phyloP scores from a whole-genome alignment of 2,797 vertebrate genomes.

The Hafferia zeledoni region DNA sequence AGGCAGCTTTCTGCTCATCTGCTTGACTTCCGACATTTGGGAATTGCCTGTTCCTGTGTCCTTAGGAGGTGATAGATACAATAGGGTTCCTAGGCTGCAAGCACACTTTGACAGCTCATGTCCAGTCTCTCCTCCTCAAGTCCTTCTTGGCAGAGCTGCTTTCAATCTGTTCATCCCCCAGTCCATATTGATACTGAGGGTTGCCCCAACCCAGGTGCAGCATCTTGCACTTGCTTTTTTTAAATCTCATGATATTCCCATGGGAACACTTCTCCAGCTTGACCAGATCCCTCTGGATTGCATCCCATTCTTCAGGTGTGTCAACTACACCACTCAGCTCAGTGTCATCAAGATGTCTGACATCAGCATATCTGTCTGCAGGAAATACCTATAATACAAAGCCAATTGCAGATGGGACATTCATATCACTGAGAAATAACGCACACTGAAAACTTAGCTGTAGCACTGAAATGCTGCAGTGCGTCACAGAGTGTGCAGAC shows the following conservation, averaged over 20 bases:
- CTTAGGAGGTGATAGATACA: rapidly evolving
- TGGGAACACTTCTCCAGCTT: background rate
- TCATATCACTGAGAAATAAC: background rate
- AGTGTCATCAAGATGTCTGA: background rate
- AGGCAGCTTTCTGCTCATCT: background rate
- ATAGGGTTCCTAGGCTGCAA: background rate
- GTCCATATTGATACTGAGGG: no score
- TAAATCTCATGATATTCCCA: background rate
- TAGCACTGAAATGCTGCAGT: background rate
- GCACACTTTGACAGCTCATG: background rate
- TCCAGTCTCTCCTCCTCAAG: background rate
- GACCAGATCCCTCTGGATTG: background rate
- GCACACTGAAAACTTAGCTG: background rate
- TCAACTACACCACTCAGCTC: background rate
- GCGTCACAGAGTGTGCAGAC: background rate
- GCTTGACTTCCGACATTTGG: background rate
- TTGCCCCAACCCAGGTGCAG: background rate
- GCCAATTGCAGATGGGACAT: background rate
- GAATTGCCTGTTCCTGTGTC: background rate
- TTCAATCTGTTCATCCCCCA: background rate
- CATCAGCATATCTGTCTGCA: background rate
- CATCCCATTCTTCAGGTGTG: background rate
- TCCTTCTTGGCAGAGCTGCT: background rate
- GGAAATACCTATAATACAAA: background rate
- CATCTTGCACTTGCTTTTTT: rapidly evolving